A percentile compares a stretch with the other conserved stretches of the same genome.
phyloP scores from a whole-genome alignment of 2,888 invertebrate species.

The Cerceris rybyensis region DNA sequence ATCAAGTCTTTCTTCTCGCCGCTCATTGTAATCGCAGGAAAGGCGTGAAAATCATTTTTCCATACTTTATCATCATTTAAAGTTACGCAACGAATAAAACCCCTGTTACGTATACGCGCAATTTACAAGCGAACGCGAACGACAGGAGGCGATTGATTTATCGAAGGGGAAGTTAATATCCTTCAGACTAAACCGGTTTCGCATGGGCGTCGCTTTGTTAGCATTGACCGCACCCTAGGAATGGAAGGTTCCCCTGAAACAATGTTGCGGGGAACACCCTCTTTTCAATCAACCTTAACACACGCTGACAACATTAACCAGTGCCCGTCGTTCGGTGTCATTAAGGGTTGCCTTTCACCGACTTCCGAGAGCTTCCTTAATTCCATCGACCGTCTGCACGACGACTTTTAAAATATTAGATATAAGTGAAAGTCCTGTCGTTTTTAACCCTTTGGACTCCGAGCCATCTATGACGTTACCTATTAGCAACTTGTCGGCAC shows the following conservation, averaged over 20 bases:
- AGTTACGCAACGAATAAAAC: neutral
- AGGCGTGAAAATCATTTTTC: no score
- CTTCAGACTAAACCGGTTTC: conserved; percentile 46
- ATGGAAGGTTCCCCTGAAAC: conserved; percentile 49
- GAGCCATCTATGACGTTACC: no score
- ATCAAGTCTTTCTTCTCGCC: no score
- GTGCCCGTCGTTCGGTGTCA: conserved; percentile 22
- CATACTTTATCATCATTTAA: no score
- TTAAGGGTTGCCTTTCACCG: conserved; percentile 5
- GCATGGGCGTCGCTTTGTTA: conserved; percentile 65
- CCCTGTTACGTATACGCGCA: conserved; percentile 30
- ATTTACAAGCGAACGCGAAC: conserved; percentile 39
- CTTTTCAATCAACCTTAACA: conserved; percentile 65
- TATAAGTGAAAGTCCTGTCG: no score
- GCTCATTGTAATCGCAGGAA: no score
- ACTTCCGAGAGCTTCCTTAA: conserved; percentile 24
- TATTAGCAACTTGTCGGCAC: no score
- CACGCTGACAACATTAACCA: conserved; percentile 53
- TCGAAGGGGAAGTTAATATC: conserved; percentile 57
- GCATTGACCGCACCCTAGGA: conserved; percentile 64
- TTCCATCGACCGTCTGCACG: conserved; percentile 18
- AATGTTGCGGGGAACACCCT: conserved; percentile 55
- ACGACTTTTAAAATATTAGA: no score
- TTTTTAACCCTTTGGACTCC: no score
- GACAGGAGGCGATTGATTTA: conserved; percentile 52